phyloP scores from a whole-genome alignment of 1,140 invertebrate species.

The Penaeus vannamei region DNA sequence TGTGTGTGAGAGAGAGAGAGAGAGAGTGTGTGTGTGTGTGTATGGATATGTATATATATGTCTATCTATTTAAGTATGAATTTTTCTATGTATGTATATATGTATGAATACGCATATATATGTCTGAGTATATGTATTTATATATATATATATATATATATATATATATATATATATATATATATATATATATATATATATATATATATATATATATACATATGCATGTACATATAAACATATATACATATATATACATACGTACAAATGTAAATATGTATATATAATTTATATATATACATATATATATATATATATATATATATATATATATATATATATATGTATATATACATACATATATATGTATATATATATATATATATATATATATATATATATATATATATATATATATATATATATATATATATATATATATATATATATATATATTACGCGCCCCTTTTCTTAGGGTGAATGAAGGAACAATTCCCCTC shows the following conservation, averaged over 20 bases:
- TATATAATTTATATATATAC: constrained; percentile 13
- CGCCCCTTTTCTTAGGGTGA: not conserved
- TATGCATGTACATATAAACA: too few relatives aligned
- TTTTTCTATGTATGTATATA: too few relatives aligned
- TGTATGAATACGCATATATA: too few relatives aligned
- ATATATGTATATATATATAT: constrained; percentile 12
- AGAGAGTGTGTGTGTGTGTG: too few relatives aligned
- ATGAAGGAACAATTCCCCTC: not conserved
- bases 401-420: not conserved
- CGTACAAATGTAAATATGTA: not conserved
- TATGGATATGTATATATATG: too few relatives aligned
- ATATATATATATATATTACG: not conserved
- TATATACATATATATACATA: not conserved
- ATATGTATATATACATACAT: constrained; percentile 11
- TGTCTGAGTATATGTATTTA: too few relatives aligned
- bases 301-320: not conserved
- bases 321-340: constrained; percentile 29
- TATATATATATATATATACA: not conserved
- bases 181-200: not conserved
- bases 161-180: too few relatives aligned
- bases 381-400: not conserved
- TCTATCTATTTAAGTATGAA: too few relatives aligned
- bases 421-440: not conserved
- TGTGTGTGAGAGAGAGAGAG: too few relatives aligned
- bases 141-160: too few relatives aligned